Evolutionary conservation across 2,113 vertebrate genomes (phyloP), one percentile per base, ranked within the genome.

Genomic region (Callionymus lyra): DNA sequence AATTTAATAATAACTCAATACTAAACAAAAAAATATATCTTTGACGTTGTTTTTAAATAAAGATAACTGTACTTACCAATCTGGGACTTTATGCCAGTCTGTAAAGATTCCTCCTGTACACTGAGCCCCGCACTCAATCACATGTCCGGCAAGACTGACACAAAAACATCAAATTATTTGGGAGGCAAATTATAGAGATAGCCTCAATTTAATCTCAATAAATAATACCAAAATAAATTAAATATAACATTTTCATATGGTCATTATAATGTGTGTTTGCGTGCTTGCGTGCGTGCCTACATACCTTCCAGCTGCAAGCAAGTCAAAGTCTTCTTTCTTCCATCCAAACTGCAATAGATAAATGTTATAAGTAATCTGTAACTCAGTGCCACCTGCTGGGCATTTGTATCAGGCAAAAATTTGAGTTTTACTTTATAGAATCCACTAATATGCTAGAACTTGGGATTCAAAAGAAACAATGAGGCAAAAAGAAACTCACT

Each of bases 31-130:
- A n/a, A n/a, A n/a, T n/a, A n/a, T n/a, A n/a, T n/a, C n/a, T n/a
- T n/a, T n/a, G n/a, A n/a, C n/a, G n/a, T n/a, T n/a, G n/a, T n/a
- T n/a, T n/a, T n/a, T n/a, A n/a, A n/a, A n/a, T n/a, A n/a, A n/a
- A n/a, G n/a, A n/a, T n/a, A n/a, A n/a, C 21, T 38, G 3, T 14
- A 2, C 54, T 66, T 76, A 93, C 90, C 86, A 91, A 76, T 90
- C 78, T 4, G 87, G 84, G 14, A 94, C 85, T 2, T 43, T 59
- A 59, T 88, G 84, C 88, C 88, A 92, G n/a, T 92, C 86, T 1
- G 88, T 91, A 78, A 91, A 89, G 84, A 91, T 87, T 11, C 90
- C 90, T 16, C 88, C 89, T 1, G 88, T 94, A 41, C 82, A 85
- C 12, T 94, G 90, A 62, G 88, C 82, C 2, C 88, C 89, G 16